Evolutionary conservation across 2,113 vertebrate species (phyloP).

Genomic region (human): DNA sequence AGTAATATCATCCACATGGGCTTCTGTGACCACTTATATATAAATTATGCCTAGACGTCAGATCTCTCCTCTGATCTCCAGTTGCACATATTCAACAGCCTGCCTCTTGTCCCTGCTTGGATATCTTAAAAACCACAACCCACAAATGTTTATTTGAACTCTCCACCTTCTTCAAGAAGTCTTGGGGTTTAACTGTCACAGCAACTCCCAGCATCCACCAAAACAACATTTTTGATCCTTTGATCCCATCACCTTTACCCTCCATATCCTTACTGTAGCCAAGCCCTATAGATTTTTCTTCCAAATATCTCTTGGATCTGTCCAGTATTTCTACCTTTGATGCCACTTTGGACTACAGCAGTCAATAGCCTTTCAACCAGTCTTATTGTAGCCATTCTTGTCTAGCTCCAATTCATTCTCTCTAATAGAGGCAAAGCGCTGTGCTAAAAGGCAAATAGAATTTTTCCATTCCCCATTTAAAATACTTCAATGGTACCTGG

Average conservation of each 20-base stretch:
- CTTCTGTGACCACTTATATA: neutral
- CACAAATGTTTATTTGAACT: neutral
- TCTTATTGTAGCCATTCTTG: neutral
- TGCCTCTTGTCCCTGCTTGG: neutral
- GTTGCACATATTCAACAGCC: neutral
- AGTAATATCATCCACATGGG: neutral
- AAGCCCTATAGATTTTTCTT: neutral
- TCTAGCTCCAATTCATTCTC: neutral
- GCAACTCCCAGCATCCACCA: neutral
- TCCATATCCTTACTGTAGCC: neutral
- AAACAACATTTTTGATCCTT: neutral
- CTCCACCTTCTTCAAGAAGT: neutral
- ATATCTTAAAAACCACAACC: neutral
- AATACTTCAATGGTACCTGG: neutral
- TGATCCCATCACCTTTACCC: neutral
- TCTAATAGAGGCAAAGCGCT: neutral
- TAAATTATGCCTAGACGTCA: neutral
- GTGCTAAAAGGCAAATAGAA: neutral
- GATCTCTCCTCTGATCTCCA: neutral
- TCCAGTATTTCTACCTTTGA: neutral
- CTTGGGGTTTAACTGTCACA: neutral
- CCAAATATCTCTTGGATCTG: neutral
- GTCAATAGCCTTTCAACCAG: neutral
- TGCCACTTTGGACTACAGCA: neutral
- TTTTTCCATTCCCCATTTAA: neutral